Percentiles rank a stretch among this genome's conserved stretches.
These are phyloP conservation scores for Apis florea DNA, from an alignment of 1,140 invertebrate species.

Conservation along the genomic window DNA sequence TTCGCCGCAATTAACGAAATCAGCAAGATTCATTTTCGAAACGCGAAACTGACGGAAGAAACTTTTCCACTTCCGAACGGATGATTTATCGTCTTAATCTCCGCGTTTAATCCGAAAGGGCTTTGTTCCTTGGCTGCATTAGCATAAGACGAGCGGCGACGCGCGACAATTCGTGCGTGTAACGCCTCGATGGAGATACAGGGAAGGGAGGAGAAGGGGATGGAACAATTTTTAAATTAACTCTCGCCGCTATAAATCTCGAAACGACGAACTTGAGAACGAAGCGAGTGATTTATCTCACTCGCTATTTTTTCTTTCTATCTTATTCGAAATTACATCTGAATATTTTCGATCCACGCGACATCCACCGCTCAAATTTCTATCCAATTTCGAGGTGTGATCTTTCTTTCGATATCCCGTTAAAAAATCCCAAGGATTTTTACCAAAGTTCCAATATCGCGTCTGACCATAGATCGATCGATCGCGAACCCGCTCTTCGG, in stretches of 20 bases:
- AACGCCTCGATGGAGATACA: neutral
- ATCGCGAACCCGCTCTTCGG: neutral
- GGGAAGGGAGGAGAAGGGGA: neutral
- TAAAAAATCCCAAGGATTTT: neutral
- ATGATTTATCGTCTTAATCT: constrained; percentile 16
- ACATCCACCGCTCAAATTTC: neutral
- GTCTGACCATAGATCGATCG: no score
- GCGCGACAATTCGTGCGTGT: neutral
- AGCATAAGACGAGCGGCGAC: neutral
- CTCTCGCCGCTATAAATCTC: neutral
- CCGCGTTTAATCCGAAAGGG: no score
- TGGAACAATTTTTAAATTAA: neutral
- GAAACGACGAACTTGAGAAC: neutral
- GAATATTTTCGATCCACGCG: neutral
- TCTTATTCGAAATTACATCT: neutral
- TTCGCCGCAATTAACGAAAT: constrained; percentile 19
- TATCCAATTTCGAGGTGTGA: neutral
- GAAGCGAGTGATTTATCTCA: neutral
- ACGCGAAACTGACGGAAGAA: no score
- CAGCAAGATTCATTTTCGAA: neutral
- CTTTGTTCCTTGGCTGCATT: neutral
- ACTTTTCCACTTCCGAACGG: neutral
- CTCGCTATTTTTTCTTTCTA: neutral
- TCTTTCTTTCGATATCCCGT: neutral
- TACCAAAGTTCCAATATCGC: neutral